These are phyloP conservation scores for Rhinopithecus roxellana DNA, from an alignment of 2,113 vertebrate species.

Conservation along the genomic window DNA sequence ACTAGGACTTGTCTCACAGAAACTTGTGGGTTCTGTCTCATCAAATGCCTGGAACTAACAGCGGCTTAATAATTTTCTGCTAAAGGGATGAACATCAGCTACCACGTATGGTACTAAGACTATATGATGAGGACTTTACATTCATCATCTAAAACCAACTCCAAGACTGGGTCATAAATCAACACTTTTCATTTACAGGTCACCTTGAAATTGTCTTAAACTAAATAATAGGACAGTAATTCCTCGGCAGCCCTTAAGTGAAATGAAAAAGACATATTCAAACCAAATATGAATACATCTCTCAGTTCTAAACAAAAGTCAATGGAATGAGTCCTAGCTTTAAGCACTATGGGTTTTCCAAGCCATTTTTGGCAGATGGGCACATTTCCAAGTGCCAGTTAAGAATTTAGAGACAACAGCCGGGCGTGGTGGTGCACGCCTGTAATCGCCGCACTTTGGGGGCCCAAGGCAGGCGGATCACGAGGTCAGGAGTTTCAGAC, in stretches of 20 bases:
- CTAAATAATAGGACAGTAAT: neutral
- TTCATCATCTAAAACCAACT: neutral
- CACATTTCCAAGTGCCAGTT: neutral
- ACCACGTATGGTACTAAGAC: rapidly evolving
- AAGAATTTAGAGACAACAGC: neutral
- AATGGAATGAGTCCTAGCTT: neutral
- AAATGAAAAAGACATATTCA: neutral
- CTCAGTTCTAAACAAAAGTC: neutral
- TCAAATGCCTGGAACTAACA: neutral
- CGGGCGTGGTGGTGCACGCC: too few species aligned
- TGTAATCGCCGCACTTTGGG: too few species aligned
- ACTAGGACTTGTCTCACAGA: neutral
- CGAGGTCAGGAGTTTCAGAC: too few species aligned
- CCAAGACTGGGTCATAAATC: neutral
- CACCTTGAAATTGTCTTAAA: neutral
- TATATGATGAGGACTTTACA: rapidly evolving
- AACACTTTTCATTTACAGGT: neutral
- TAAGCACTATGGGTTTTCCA: neutral
- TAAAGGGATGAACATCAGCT: neutral
- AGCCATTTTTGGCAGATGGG: neutral
- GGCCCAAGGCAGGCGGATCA: too few species aligned
- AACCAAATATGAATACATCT: neutral
- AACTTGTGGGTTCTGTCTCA: neutral
- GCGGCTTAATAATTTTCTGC: neutral
- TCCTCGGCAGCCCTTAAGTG: neutral